These are phyloP conservation scores for Peribatodes rhomboidaria DNA, from an alignment of 2,888 invertebrate species.

Conservation along the genomic window DNA sequence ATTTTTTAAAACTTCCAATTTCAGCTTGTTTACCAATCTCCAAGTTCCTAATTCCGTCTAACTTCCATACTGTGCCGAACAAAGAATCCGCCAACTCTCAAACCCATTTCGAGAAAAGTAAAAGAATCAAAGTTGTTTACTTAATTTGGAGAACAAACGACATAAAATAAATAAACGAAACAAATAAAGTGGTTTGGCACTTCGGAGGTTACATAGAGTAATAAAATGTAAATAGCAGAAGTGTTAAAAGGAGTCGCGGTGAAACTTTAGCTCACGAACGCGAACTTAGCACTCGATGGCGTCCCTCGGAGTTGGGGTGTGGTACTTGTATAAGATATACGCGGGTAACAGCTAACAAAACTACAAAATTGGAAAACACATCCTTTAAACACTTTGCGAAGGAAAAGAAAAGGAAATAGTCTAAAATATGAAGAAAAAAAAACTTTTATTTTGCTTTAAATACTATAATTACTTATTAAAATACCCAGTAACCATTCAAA, in stretches of 20 bases:
- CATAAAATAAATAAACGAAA: slow-evolving; percentile 63
- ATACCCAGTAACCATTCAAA: too few species aligned
- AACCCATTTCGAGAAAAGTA: slow-evolving; percentile 37
- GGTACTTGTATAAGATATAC: slow-evolving; percentile 37
- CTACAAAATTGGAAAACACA: not conserved
- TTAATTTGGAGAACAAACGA: slow-evolving; percentile 58
- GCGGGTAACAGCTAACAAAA: slow-evolving; percentile 33
- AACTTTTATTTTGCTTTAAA: too few species aligned
- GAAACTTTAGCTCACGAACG: slow-evolving; percentile 69
- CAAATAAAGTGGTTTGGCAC: slow-evolving; percentile 71
- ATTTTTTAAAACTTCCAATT: slow-evolving; percentile 28
- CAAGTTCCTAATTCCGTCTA: slow-evolving; percentile 36
- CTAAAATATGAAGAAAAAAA: too few species aligned
- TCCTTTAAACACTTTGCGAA: not conserved
- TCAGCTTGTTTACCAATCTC: slow-evolving; percentile 33
- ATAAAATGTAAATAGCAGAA: slow-evolving; percentile 81
- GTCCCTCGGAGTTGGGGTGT: slow-evolving; percentile 52
- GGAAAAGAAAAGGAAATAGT: too few species aligned
- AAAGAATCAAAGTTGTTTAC: slow-evolving; percentile 55
- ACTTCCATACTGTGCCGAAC: slow-evolving; percentile 24
- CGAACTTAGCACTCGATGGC: slow-evolving; percentile 73
- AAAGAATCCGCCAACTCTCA: slow-evolving; percentile 27
- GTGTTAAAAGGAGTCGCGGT: slow-evolving; percentile 77
- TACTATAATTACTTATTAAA: too few species aligned
- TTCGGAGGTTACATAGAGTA: slow-evolving; percentile 64